Evolutionary conservation across 2,113 vertebrate genomes (phyloP), one percentile per base, ranked within the genome.

Genomic region (Prochilodus magdalenae): DNA sequence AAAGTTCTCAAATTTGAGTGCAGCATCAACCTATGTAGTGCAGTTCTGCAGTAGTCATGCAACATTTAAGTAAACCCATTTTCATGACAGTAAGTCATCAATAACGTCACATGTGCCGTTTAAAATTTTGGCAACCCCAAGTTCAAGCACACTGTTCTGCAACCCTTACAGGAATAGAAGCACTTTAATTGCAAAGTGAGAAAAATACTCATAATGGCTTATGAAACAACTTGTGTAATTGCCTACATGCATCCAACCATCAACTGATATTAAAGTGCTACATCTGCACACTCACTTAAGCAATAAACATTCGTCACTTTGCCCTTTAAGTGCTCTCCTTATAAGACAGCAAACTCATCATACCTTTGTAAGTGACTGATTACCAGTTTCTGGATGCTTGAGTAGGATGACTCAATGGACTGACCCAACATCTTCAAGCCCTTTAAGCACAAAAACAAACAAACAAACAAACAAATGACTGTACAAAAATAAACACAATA

Each of bases 321-420:
- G 57, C 57, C 3, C 57, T 60, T 60, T 60, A 60, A 60, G 57
- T 36, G 65, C 29, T 40, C 30, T 44, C 5, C 6, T 20, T 24
- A 3, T 40, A 11, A 27, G 67, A 12, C 13, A 29, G 5, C 30
- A 29, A 18, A 36, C 59, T 12, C 59, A 90, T n/a, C 70, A 0
- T 62, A 99, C 98, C 97, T 98, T 91, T 99, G 98, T 80, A 99
- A 93, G 87, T 99, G 97, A 92, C 98, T 98, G 88, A 99, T 99
- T 49, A 99, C 97, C 71, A 99, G 89, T 73, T 99, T 99, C 51
- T 99, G 98, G 91, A 99, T 98, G 87, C 96, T 98, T 82, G 97
- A 97, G 87, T 99, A 99, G 0, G 98, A 99, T 0, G 97, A 99
- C 77, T 99, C 98, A 79, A 99, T 98, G 59, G 98, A 98, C 73